Evolutionary conservation across 2,888 invertebrate species (phyloP).

Genomic region (Lasioglossum malachurum): DNA sequence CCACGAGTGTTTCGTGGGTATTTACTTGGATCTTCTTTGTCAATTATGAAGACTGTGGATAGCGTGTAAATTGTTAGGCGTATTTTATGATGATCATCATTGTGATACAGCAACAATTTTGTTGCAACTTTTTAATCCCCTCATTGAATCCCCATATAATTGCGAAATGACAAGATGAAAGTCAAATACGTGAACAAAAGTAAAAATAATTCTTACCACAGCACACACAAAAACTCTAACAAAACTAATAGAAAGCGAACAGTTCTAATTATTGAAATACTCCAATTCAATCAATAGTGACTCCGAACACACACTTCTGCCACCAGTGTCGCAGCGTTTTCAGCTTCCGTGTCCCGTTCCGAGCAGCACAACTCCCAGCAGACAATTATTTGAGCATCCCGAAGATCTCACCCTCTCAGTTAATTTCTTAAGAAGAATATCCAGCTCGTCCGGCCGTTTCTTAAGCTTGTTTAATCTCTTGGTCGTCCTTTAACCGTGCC

Average conservation of each 20-base stretch:
- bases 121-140: background rate
- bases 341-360: too few species aligned
- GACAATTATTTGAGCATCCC: constrained; percentile 53
- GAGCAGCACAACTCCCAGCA: background rate
- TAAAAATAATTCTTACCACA: too few species aligned
- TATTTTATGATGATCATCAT: too few species aligned
- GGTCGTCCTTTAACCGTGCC: constrained; percentile 32
- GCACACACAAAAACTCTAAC: too few species aligned
- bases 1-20: background rate
- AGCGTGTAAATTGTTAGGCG: too few species aligned
- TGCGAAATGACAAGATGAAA: too few species aligned
- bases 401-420: constrained; percentile 43
- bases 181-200: too few species aligned
- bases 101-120: too few species aligned
- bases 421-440: constrained; percentile 61
- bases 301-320: too few species aligned
- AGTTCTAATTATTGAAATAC: too few species aligned
- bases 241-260: too few species aligned
- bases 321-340: background rate
- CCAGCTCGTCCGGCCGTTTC: constrained; percentile 26
- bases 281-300: too few species aligned
- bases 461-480: constrained; percentile 58
- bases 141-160: background rate
- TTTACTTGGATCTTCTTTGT: background rate
- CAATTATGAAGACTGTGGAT: background rate